A percentile compares a stretch with the other conserved stretches of the same genome.
These are phyloP conservation scores for Agrochola litura DNA, from an alignment of 2,888 invertebrate genomes.

Conservation along the genomic window DNA sequence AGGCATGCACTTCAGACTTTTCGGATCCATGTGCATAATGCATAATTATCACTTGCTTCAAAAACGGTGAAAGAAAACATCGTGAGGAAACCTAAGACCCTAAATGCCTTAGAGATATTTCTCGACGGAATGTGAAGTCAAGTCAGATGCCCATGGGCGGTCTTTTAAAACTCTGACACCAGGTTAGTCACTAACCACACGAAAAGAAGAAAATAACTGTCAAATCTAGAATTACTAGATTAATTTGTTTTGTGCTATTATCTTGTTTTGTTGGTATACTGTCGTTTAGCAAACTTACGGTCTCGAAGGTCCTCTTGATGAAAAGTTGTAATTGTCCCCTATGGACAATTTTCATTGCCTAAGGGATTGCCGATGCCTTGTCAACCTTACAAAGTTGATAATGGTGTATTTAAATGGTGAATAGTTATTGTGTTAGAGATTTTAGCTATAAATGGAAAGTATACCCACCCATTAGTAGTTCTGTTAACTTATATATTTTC, in stretches of 20 bases:
- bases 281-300: background rate
- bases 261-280: background rate
- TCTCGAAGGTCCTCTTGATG: background rate
- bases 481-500: background rate
- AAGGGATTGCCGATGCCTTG: background rate
- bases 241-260: background rate
- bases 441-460: background rate
- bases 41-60: no score
- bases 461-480: background rate
- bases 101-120: no score
- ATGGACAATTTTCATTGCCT: background rate
- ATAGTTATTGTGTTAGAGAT: background rate
- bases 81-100: no score
- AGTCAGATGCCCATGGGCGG: no score
- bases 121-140: no score
- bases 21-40: no score
- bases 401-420: slow-evolving; percentile 3
- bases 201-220: background rate
- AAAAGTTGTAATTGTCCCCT: slow-evolving; percentile 2
- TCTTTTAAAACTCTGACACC: no score
- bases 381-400: background rate
- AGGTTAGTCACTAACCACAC: no score
- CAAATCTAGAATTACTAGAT: background rate
- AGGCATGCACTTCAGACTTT: no score
- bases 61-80: no score